Conservation (phyloP, 2,888 invertebrate genomes). For the Formica aserva region DNA sequence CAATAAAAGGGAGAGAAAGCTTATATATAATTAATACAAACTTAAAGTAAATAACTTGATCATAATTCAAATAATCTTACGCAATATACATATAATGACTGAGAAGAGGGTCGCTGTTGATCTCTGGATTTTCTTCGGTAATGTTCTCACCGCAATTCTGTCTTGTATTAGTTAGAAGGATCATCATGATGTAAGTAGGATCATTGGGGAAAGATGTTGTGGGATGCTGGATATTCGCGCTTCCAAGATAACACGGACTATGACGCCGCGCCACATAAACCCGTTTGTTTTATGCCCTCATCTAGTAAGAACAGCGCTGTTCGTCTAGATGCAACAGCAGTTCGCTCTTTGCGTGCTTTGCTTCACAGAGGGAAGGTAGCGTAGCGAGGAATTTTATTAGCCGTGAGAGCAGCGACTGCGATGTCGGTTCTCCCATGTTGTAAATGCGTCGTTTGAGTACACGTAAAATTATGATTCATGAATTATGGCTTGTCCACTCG, state of each 20-base stretch:
- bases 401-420: neutral
- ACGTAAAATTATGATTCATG: slow-evolving; percentile 31
- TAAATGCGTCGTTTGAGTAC: slow-evolving; percentile 17
- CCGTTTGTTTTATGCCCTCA: neutral
- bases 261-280: slow-evolving; percentile 29
- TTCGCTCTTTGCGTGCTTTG: slow-evolving; percentile 43
- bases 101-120: neutral
- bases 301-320: neutral
- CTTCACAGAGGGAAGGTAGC: neutral
- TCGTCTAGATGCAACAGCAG: slow-evolving; percentile 46
- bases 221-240: slow-evolving; percentile 24
- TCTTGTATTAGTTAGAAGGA: neutral
- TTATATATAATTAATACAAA: neutral
- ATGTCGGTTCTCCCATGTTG: neutral
- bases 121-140: neutral
- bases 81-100: neutral
- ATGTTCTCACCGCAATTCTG: neutral
- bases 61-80: neutral
- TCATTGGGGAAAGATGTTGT: neutral
- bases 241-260: slow-evolving; percentile 4
- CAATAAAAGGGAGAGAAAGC: neutral
- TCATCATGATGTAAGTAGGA: neutral
- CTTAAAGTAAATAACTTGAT: neutral
- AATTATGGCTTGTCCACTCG: neutral
- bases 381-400: slow-evolving; percentile 27